These are phyloP conservation scores for Griposia aprilina DNA, from an alignment of 2,888 invertebrate genomes.

Conservation along the genomic window DNA sequence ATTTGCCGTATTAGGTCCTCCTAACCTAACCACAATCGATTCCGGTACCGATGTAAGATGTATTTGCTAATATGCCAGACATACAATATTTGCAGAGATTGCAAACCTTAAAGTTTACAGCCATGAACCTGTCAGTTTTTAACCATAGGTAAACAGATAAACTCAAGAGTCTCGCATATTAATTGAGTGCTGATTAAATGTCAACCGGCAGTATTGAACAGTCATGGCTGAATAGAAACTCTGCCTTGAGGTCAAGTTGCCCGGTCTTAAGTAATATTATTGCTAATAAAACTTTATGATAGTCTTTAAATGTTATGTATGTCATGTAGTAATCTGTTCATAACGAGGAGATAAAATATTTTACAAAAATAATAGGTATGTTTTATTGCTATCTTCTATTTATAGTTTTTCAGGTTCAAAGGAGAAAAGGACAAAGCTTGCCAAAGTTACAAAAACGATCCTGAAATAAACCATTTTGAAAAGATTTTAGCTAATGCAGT, in stretches of 20 bases:
- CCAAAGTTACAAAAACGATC: neutral
- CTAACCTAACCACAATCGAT: neutral
- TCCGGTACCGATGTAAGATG: neutral
- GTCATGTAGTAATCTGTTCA: neutral
- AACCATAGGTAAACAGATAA: constrained; percentile 3
- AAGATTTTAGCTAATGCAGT: neutral
- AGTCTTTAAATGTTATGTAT: neutral
- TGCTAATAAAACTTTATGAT: constrained; percentile 2
- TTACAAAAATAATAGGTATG: neutral
- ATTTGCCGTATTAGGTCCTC: neutral
- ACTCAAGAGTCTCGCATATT: constrained; percentile 10
- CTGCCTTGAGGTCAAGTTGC: constrained; percentile 43
- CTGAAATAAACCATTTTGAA: neutral
- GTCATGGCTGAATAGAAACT: constrained; percentile 28
- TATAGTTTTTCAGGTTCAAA: neutral
- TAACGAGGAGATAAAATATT: neutral
- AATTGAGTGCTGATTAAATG: constrained; percentile 53
- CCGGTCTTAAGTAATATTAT: constrained; percentile 23
- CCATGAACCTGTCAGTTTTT: constrained; percentile 11
- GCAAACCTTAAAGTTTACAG: constrained; percentile 1
- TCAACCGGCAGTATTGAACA: constrained; percentile 29
- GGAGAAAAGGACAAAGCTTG: neutral
- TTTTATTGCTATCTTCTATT: neutral
- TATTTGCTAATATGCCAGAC: neutral
- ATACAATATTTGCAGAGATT: neutral